phyloP scores from a whole-genome alignment of 2,797 vertebrate genomes.

The Xiphorhynchus erythropygius region DNA sequence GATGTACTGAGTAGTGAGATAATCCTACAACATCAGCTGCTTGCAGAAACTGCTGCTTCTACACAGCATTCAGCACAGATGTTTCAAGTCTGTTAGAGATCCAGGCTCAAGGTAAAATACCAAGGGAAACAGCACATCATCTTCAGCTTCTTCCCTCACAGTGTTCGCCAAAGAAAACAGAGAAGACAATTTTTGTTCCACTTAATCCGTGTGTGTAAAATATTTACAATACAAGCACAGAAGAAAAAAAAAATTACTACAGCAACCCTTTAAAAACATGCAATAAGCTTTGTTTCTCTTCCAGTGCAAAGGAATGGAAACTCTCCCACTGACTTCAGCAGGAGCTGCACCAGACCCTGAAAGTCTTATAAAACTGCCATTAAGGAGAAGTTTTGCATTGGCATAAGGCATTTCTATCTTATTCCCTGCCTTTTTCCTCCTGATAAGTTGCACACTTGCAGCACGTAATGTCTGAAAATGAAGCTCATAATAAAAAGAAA shows the following conservation, averaged over 20 bases:
- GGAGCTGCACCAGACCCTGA: background rate
- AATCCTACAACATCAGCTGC: background rate
- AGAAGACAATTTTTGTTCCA: background rate
- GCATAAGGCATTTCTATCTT: background rate
- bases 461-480: background rate
- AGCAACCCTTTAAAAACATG: background rate
- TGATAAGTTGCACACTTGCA: background rate
- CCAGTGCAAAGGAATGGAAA: background rate
- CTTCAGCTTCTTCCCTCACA: background rate
- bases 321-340: background rate
- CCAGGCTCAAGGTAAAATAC: background rate
- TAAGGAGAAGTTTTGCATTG: background rate
- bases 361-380: background rate
- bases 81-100: background rate
- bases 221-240: background rate
- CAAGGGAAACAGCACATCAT: background rate
- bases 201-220: background rate
- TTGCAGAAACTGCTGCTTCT: conserved; percentile 5
- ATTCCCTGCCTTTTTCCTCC: background rate
- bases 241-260: background rate
- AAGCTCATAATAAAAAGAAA: background rate
- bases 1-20: background rate
- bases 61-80: background rate
- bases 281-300: background rate
- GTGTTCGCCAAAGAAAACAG: background rate